These are phyloP conservation scores for Lasioglossum figueresi DNA, from an alignment of 2,888 invertebrate genomes.

Conservation along the genomic window DNA sequence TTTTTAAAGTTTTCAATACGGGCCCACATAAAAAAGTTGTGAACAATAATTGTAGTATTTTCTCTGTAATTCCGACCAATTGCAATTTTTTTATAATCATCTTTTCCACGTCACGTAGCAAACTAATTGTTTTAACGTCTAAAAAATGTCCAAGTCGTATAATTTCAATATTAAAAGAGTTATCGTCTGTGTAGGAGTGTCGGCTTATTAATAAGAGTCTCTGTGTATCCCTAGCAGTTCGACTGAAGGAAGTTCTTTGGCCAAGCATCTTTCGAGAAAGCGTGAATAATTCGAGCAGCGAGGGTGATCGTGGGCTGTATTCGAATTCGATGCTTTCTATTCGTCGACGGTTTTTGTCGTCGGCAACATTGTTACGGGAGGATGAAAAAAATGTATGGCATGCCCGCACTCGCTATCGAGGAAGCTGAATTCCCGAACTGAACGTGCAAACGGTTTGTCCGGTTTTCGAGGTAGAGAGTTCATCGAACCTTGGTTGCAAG, in stretches of 20 bases:
- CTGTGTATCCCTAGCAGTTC: neutral
- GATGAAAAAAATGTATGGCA: conserved; percentile 29
- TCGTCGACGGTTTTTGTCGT: neutral
- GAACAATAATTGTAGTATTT: no score
- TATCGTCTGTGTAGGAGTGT: neutral
- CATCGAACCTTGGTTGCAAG: conserved; percentile 66
- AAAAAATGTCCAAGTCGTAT: neutral
- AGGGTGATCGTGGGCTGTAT: neutral
- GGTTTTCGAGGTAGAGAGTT: conserved; percentile 72
- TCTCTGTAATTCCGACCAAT: no score
- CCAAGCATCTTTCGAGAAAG: neutral
- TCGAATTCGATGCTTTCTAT: conserved; percentile 26
- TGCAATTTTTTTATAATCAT: no score
- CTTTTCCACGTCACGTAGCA: neutral
- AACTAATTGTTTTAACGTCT: neutral
- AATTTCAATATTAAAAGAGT: neutral
- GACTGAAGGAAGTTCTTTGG: neutral
- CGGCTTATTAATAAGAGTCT: neutral
- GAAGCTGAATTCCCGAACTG: conserved; percentile 50
- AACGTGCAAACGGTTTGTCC: conserved; percentile 68
- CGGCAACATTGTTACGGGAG: conserved; percentile 44
- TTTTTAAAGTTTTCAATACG: neutral
- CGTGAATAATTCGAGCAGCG: neutral
- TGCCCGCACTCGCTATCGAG: conserved; percentile 38
- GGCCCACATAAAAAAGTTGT: no score